A percentile compares a stretch with the other conserved stretches of the same genome.
These are phyloP conservation scores for Scopus umbretta DNA, from an alignment of 2,113 vertebrate species.

Conservation along the genomic window DNA sequence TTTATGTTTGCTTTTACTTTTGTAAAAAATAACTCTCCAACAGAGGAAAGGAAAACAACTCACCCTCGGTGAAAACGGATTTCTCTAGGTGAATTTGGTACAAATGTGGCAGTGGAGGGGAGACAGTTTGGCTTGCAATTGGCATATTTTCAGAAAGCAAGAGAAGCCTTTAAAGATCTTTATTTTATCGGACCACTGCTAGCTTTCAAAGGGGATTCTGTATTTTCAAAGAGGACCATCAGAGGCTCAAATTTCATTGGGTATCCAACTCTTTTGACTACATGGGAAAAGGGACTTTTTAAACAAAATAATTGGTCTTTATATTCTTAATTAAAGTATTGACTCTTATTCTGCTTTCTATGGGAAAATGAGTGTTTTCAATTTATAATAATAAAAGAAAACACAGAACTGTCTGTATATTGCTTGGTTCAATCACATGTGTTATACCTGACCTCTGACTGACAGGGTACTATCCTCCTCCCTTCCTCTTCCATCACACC, in stretches of 20 bases:
- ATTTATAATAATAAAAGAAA: not conserved
- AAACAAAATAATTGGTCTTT: not conserved
- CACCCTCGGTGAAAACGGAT: not conserved
- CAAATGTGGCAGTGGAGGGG: not conserved
- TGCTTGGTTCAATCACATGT: not conserved
- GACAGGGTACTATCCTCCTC: slow-evolving; percentile 25
- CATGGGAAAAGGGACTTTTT: accelerated
- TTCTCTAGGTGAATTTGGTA: not conserved
- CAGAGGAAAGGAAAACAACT: not conserved
- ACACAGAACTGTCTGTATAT: not conserved
- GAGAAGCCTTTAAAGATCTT: not conserved
- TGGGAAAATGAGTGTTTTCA: not conserved
- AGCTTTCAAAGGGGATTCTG: not conserved
- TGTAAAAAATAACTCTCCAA: not conserved
- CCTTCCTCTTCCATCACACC: slow-evolving; percentile 57
- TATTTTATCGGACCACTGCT: not conserved
- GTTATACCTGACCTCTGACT: slow-evolving; percentile 37
- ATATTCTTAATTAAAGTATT: not conserved
- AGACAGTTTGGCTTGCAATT: not conserved
- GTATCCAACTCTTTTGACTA: not conserved
- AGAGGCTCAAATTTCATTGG: not conserved
- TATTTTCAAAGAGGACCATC: not conserved
- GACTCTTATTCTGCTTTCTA: not conserved
- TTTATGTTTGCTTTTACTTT: not conserved
- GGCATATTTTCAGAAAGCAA: not conserved